Evolutionary conservation across 2,888 invertebrate genomes (phyloP).

Genomic region (Drosophila nr. perissopoda): DNA sequence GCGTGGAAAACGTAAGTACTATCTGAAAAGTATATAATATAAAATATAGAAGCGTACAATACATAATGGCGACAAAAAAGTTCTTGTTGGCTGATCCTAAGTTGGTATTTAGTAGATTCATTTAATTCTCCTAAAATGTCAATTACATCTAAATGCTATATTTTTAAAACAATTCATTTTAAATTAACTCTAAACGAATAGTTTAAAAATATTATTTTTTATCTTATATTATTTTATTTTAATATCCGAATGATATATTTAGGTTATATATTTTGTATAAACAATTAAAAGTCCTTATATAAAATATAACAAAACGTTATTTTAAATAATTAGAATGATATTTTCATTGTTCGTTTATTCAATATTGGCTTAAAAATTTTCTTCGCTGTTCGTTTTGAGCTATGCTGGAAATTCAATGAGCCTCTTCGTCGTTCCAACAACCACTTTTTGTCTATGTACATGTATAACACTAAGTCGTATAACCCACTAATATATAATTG

Average conservation of each 20-base stretch:
- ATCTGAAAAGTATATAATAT: neutral
- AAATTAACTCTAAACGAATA: too few species aligned
- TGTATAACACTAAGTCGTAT: too few species aligned
- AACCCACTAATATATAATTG: neutral
- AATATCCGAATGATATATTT: too few species aligned
- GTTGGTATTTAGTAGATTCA: neutral
- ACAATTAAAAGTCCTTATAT: too few species aligned
- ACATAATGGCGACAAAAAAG: too few species aligned
- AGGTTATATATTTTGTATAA: too few species aligned
- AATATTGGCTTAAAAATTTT: too few species aligned
- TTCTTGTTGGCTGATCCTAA: neutral
- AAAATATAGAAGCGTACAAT: neutral
- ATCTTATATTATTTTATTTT: neutral
- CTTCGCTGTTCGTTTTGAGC: neutral
- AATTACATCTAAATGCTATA: neutral
- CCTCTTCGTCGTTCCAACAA: neutral
- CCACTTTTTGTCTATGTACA: neutral
- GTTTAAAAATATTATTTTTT: neutral
- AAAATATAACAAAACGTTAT: too few species aligned
- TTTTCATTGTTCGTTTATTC: too few species aligned
- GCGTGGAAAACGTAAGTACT: slow-evolving; percentile 90
- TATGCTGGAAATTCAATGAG: neutral
- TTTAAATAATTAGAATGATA: too few species aligned
- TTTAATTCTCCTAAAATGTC: neutral
- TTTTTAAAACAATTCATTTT: neutral